Evolutionary conservation across 2,113 vertebrate species (phyloP).

Genomic region (Ariopsis seemanni): DNA sequence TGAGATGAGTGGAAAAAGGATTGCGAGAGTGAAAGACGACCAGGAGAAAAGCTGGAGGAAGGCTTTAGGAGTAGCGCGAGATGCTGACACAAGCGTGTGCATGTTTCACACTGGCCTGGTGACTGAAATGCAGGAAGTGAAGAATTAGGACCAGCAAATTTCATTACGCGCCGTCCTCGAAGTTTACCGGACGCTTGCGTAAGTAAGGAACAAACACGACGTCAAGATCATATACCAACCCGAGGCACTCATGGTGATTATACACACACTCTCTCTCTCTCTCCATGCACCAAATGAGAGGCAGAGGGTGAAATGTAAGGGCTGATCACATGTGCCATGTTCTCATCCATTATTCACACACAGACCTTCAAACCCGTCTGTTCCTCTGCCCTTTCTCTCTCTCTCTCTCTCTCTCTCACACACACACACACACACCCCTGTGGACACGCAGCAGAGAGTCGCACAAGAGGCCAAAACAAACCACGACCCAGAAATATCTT

Average conservation of each 20-base stretch:
- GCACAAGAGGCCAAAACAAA: slow-evolving; percentile 9
- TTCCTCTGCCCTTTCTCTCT: slow-evolving; percentile 32
- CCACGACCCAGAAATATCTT: slow-evolving; percentile 19
- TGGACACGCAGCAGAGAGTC: background rate
- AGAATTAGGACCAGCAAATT: background rate
- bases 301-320: background rate
- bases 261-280: background rate
- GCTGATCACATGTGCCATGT: slow-evolving; percentile 17
- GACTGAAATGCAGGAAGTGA: slow-evolving; percentile 11
- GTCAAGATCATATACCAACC: background rate
- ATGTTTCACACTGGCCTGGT: background rate
- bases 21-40: background rate
- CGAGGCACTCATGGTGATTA: background rate
- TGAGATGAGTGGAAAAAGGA: background rate
- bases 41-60: background rate
- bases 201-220: background rate
- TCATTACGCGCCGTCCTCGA: background rate
- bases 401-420: background rate
- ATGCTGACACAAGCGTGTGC: background rate
- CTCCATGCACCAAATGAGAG: background rate
- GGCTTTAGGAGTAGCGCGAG: background rate
- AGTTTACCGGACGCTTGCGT: background rate
- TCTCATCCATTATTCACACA: slow-evolving; percentile 45
- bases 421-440: background rate
- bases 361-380: slow-evolving; percentile 41